Percentiles rank a stretch among this genome's conserved stretches.
These are phyloP conservation scores for Athene cunicularia DNA, from an alignment of 2,113 vertebrate genomes.

Conservation along the genomic window DNA sequence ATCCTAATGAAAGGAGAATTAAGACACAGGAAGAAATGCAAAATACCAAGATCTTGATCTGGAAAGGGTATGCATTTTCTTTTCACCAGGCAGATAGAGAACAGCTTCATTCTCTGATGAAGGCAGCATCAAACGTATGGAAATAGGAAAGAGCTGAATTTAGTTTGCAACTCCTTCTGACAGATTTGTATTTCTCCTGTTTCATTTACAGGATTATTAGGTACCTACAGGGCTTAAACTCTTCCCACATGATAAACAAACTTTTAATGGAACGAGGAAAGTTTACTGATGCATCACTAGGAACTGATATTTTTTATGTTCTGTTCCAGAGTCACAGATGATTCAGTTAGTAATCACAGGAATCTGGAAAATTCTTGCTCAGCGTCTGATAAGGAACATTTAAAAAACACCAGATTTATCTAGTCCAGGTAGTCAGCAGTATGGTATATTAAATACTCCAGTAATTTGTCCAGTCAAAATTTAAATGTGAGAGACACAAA, in stretches of 20 bases:
- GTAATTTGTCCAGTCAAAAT: neutral
- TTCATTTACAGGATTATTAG: neutral
- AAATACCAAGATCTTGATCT: neutral
- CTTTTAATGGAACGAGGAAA: neutral
- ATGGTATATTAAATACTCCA: neutral
- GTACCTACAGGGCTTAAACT: neutral
- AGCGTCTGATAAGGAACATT: neutral
- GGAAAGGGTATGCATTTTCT: neutral
- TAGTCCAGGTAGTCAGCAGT: neutral
- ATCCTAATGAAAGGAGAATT: neutral
- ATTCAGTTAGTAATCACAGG: neutral
- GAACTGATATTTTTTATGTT: neutral
- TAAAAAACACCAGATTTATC: neutral
- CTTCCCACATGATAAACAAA: neutral
- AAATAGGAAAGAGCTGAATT: neutral
- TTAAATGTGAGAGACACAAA: neutral
- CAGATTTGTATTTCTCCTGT: neutral
- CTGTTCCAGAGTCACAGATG: neutral
- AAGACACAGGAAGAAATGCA: neutral
- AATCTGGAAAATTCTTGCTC: neutral
- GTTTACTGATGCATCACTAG: neutral
- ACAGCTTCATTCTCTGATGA: neutral
- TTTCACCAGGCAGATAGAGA: neutral
- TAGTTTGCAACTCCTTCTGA: neutral
- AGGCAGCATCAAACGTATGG: neutral